Evolutionary conservation across 2,888 invertebrate species (phyloP), one percentile per base, ranked within the genome.

Genomic region (Lapara coniferarum): DNA sequence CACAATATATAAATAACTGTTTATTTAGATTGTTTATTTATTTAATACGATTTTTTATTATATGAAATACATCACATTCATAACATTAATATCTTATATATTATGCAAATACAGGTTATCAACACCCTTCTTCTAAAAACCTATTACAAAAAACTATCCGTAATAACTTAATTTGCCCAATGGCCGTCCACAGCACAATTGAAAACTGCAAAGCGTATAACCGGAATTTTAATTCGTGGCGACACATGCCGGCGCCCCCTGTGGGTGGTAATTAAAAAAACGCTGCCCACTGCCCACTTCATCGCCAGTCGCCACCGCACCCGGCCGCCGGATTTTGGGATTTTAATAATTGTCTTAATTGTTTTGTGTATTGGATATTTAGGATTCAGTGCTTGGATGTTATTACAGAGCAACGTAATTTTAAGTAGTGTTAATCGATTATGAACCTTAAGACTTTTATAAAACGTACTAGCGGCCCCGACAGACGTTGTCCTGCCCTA

Each of bases 181-280:
- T 10, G n/a, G 30, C 3, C 57, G 63, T 46, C 30, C 69, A 69
- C 30, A 44, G 53, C 25, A 44, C 69, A 85, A 85, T 84, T 82
- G 79, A 82, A 86, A 88, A 88, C 84, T 90, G 91, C 91, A 90
- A 88, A 85, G 84, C 76, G 66, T 82, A 81, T 83, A 89, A 88
- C 88, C 86, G 88, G 87, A 90, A 89, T 89, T 92, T 91, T 91
- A 91, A 90, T 90, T 86, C 85, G 82, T 80, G 81, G 85, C 89
- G 89, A 90, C 92, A 91, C 90, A 92, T 92, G 91, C 88, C 82
- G 77, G 77, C 76, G 81, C 44, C 59, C 16, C 63, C 46, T 16
- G 78, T 75, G 81, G 82, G 77, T 73, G 85, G 92, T 89, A 92
- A 92, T 92, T 92, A 91, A 91, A 92, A 92, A 92, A 92, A 92